Evolutionary conservation across 2,888 invertebrate species (phyloP).

Genomic region (Thera obeliscata): DNA sequence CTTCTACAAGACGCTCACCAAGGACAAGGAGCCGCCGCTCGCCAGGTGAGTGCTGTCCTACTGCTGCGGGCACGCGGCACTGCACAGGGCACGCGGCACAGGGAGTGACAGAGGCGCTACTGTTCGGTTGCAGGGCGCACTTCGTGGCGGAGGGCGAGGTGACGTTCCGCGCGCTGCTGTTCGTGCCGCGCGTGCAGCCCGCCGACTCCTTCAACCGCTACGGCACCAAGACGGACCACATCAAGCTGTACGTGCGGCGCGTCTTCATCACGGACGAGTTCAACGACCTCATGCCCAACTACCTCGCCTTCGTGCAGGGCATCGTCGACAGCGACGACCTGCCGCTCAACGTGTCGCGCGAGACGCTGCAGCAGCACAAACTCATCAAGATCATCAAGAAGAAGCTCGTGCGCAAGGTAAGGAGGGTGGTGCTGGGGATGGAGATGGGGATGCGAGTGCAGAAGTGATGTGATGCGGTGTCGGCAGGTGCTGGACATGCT

Average conservation of each 20-base stretch:
- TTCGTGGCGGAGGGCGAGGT: conserved; percentile 99
- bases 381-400: conserved; percentile 99
- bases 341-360: conserved; percentile 98
- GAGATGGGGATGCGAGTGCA: background rate
- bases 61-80: too few species aligned
- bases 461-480: background rate
- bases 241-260: conserved; percentile 98
- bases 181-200: conserved; percentile 95
- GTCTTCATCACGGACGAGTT: conserved; percentile 99
- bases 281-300: conserved; percentile 99
- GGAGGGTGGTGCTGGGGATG: too few species aligned
- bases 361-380: conserved; percentile 99
- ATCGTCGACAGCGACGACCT: conserved; percentile 99
- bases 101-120: too few species aligned
- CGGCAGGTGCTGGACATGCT: conserved; percentile 97
- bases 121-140: conserved; percentile 85
- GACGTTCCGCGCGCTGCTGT: conserved; percentile 98
- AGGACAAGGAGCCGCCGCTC: conserved; percentile 93
- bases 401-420: conserved; percentile 95
- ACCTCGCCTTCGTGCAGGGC: conserved; percentile 95
- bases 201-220: conserved; percentile 97
- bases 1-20: conserved; percentile 98
- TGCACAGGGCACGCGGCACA: too few species aligned
- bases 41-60: conserved; percentile 77
- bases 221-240: conserved; percentile 96